phyloP scores from a whole-genome alignment of 1,140 invertebrate genomes.

The Agrypnia vestita region DNA sequence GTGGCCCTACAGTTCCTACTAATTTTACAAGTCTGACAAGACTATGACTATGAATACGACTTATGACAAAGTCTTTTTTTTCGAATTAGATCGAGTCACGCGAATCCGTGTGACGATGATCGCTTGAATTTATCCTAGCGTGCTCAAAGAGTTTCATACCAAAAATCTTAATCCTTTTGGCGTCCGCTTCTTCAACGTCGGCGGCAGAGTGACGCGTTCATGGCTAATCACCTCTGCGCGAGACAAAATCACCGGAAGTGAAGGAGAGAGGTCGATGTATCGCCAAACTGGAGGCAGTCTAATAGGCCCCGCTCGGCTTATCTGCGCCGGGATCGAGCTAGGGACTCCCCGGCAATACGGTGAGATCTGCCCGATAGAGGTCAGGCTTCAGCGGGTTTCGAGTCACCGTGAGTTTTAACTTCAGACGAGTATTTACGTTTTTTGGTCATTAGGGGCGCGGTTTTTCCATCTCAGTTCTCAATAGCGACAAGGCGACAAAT shows the following conservation, averaged over 20 bases:
- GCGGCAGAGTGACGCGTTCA: neutral
- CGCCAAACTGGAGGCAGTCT: neutral
- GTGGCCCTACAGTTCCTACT: too few relatives aligned
- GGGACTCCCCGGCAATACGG: constrained; percentile 21
- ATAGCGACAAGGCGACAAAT: too few relatives aligned
- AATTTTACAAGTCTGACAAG: too few relatives aligned
- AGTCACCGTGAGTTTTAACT: constrained; percentile 27
- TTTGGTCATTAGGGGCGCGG: neutral
- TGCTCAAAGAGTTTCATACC: too few relatives aligned
- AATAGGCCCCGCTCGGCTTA: constrained; percentile 6
- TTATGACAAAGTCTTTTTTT: neutral
- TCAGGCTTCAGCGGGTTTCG: constrained; percentile 20
- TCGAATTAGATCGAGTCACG: neutral
- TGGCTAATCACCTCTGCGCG: too few relatives aligned
- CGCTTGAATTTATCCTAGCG: too few relatives aligned
- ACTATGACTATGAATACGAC: too few relatives aligned
- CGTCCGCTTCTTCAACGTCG: neutral
- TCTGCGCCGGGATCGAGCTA: constrained; percentile 33
- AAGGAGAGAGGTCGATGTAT: too few relatives aligned
- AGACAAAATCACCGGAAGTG: too few relatives aligned
- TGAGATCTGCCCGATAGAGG: constrained; percentile 34
- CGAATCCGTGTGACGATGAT: too few relatives aligned
- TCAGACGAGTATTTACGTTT: constrained; percentile 4
- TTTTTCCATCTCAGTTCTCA: neutral
- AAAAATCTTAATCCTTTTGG: too few relatives aligned